Conservation (phyloP, 2,888 invertebrate genomes). For the Neocrepidodera transversa region DNA sequence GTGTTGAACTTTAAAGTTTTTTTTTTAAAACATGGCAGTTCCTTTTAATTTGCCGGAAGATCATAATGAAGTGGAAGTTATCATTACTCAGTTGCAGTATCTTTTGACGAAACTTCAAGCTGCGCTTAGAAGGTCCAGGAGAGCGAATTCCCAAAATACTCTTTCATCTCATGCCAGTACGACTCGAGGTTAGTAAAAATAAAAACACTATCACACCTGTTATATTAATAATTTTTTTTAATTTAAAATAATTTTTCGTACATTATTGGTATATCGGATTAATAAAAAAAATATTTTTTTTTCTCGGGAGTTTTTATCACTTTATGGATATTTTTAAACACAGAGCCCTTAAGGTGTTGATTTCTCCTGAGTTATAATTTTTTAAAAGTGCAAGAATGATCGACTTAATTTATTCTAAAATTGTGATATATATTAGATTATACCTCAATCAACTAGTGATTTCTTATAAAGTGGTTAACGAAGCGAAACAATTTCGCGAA, state of each 20-base stretch:
- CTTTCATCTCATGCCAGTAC: slow-evolving; percentile 10
- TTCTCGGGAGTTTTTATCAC: no score
- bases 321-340: slow-evolving; percentile 26
- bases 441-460: no score
- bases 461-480: slow-evolving; percentile 17
- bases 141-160: slow-evolving; percentile 15
- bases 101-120: slow-evolving; percentile 45
- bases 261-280: background rate
- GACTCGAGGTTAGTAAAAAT: slow-evolving; percentile 31
- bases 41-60: slow-evolving; percentile 57
- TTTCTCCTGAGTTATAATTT: no score
- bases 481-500: slow-evolving; percentile 5
- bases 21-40: slow-evolving; percentile 54
- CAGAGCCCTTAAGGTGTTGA: slow-evolving; percentile 28
- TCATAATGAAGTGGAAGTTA: slow-evolving; percentile 52
- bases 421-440: no score
- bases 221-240: no score
- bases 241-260: no score
- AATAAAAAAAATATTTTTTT: no score
- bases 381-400: no score
- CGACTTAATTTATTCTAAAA: no score
- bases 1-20: slow-evolving; percentile 25
- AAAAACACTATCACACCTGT: no score
- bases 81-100: slow-evolving; percentile 47
- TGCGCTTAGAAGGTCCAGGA: slow-evolving; percentile 39